Base-by-base conservation (phyloP, 2,888 invertebrate genomes). In the Thera britannica region DNA sequence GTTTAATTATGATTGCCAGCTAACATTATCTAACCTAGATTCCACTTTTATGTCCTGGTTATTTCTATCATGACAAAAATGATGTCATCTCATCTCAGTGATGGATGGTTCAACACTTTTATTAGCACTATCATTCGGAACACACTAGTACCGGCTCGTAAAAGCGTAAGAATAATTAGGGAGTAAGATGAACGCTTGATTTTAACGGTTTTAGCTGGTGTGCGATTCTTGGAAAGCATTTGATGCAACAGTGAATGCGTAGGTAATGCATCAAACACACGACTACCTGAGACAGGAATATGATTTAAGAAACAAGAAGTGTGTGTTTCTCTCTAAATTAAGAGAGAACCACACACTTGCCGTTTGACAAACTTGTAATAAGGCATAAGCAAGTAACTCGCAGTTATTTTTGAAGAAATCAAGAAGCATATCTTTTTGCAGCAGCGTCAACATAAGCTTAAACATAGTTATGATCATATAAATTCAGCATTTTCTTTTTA, bases 131-230 rank as follows among this genome's bases (percentile, higher is more conserved):
- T 9, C 52, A 52, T 34, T 46, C 34, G 51, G 44, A 46, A 1
- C 9, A 46, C 9, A 46, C 44, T 9, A 2, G 9, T 46, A 44
- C 44, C 44, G 44, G 7, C 44, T 9, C 8, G 44, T 46, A 46
- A 9, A 46, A 34, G 55, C 55, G 58, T 35, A 57, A 62, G 67
- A 55, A 59, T 67, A 57, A 60, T 63, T 63, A 60, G 52, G 52
- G 41, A 41, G 57, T 59, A 38, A 68, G 54, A 64, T 58, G 49
- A 62, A 56, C 57, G 34, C 56, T 56, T 62, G 54, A 48, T 65
- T 61, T 46, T 68, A 68, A 68, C 65, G 65, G 65, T 58, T 55
- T 11, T 58, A 65, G 55, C 58, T 34, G 64, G 46, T 3, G 60
- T 44, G 55, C 51, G 56, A 35, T 67, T 65, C 58, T 65, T 51